Percentiles rank a stretch among this genome's conserved stretches.
phyloP scores from a whole-genome alignment of 37 sponge, comb jelly and placozoan genomes.

The Ianthella basta region DNA sequence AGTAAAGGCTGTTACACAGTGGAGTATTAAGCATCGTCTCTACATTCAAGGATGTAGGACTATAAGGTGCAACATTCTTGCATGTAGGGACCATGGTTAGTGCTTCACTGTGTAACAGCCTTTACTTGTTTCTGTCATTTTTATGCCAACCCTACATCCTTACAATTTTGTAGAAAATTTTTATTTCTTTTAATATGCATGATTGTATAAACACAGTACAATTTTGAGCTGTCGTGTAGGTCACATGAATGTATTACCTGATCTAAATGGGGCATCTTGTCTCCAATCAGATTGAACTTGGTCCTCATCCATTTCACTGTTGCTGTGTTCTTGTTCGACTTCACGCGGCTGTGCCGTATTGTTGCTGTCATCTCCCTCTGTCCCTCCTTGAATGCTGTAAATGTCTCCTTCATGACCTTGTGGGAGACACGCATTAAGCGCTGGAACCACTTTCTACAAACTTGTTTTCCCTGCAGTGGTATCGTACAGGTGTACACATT shows the following conservation, averaged over 20 bases:
- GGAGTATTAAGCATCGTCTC: too few species aligned
- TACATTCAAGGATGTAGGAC: too few species aligned
- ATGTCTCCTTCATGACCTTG: background rate
- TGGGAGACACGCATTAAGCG: background rate
- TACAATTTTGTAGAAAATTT: background rate
- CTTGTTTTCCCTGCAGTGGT: constrained; percentile 1
- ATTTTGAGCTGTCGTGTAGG: background rate
- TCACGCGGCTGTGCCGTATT: background rate
- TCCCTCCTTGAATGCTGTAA: background rate
- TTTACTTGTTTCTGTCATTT: too few species aligned
- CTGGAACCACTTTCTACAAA: background rate
- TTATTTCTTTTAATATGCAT: background rate
- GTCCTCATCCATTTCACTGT: constrained; percentile 3
- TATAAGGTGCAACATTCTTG: too few species aligned
- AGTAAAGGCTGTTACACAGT: too few species aligned
- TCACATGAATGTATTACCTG: background rate
- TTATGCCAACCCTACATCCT: too few species aligned
- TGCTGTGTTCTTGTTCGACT: background rate
- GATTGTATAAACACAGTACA: background rate
- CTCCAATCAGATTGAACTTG: background rate
- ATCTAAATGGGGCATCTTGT: constrained; percentile 9
- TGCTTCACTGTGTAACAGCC: too few species aligned
- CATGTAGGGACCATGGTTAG: too few species aligned
- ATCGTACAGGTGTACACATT: background rate
- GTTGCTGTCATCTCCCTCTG: background rate